Base-by-base conservation (phyloP, 1,140 invertebrate genomes). In the Diploscapter pachys region DNA sequence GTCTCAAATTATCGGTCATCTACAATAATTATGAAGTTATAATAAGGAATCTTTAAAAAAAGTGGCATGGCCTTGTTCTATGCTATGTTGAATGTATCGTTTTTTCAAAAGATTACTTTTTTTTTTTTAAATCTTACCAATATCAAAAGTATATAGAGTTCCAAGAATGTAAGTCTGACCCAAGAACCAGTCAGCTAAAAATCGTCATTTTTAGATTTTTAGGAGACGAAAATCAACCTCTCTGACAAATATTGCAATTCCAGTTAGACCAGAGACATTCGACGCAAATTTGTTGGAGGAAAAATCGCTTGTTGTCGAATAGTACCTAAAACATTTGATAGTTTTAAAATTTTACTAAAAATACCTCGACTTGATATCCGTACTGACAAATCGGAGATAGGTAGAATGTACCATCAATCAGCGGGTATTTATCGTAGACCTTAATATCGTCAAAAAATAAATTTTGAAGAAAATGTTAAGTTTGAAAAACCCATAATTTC, bases 401-500 rank as follows among this genome's bases (percentile, higher is more conserved):
- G 52, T 66, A 76, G 70, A 76, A 76, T 5, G 63, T 73, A 4
- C 75, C 75, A 53, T 76, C 75, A 8, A 76, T 53, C 57, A 76
- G 63, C 9, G 75, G 75, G 65, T 76, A 76, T 8, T 56, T 72
- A 31, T 76, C 75, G 56, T 76, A 76, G 49, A 76, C 70, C 52
- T 51, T 5, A 9, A 74, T 5, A 5, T 52, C 63, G 1, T 31
- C 31, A 31, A 31, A 31, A 31, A 31, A 1, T 31, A 31, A 31
- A 31, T 31, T 31, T 31, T 31, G 31, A 0, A 31, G 31, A 31
- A 31, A 31, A 31, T 1, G 31, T 31, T 31, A 31, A 31, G 31
- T 31, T 31, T 31, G 31, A 31, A 31, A 31, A 31, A 31, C 31
- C n/a, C n/a, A 31, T 31, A 31, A 31, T 31, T 31, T 31, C 31